These are phyloP conservation scores for Crossaster papposus DNA, from an alignment of 53 echinoderm and acorn worm genomes.

Conservation along the genomic window DNA sequence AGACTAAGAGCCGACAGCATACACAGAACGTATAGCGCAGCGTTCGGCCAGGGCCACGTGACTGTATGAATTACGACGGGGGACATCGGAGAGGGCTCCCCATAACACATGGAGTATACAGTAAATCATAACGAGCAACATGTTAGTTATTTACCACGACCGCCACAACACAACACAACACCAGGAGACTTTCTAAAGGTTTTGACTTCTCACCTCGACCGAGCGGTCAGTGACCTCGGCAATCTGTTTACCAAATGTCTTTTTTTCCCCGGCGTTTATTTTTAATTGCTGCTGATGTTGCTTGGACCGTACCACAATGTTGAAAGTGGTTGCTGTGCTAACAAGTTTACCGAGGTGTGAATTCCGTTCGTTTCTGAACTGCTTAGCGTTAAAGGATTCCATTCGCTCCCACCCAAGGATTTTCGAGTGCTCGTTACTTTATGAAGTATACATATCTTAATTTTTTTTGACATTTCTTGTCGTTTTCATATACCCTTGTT, in stretches of 20 bases:
- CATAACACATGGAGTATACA: conserved; percentile 26
- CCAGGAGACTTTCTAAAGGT: neutral
- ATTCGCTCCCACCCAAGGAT: too few relatives aligned
- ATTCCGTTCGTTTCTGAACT: too few relatives aligned
- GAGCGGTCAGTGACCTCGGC: conserved; percentile 54
- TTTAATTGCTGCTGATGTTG: conserved; percentile 48
- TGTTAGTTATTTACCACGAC: neutral
- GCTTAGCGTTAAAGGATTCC: too few relatives aligned
- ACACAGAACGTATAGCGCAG: neutral
- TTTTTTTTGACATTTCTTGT: too few relatives aligned
- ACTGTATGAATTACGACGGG: conserved; percentile 24
- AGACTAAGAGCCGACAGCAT: conserved; percentile 24
- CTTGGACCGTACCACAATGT: neutral
- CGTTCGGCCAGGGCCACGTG: conserved; percentile 41
- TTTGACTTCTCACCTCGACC: conserved; percentile 60
- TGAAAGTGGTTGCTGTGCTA: too few relatives aligned
- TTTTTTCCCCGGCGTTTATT: neutral
- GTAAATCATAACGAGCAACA: neutral
- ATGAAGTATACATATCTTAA: too few relatives aligned
- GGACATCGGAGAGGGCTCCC: neutral
- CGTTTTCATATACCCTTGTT: too few relatives aligned
- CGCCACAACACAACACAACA: conserved; percentile 3
- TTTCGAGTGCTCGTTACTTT: too few relatives aligned
- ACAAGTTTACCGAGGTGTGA: too few relatives aligned
- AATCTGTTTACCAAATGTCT: conserved; percentile 55